These are phyloP conservation scores for Troides oblongomaculatus DNA, from an alignment of 2,888 invertebrate species.

Conservation along the genomic window DNA sequence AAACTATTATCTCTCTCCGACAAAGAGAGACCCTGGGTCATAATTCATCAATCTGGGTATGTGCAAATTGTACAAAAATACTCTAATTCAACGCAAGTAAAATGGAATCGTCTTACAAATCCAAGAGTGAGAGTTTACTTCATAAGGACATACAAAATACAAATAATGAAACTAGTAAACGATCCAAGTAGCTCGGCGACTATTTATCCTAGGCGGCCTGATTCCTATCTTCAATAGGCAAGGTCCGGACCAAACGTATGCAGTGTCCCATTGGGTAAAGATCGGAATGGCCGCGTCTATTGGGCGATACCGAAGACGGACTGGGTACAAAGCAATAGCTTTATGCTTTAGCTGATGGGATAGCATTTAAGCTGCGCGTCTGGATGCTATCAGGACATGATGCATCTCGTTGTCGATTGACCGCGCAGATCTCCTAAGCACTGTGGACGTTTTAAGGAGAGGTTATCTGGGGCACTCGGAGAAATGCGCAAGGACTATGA, in stretches of 20 bases:
- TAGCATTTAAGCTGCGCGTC: constrained; percentile 50
- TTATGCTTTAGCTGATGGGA: constrained; percentile 44
- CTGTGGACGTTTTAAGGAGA: constrained; percentile 18
- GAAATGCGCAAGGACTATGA: not conserved
- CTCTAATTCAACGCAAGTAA: no score
- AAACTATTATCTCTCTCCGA: no score
- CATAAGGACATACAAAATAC: no score
- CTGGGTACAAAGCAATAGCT: constrained; percentile 44
- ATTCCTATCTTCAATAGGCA: constrained; percentile 63
- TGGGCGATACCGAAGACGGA: constrained; percentile 30
- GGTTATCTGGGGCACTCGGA: constrained; percentile 17
- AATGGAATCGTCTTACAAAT: no score
- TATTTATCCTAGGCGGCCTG: constrained; percentile 48
- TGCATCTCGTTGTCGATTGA: constrained; percentile 20
- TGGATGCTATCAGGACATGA: constrained; percentile 44
- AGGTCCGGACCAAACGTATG: constrained; percentile 51
- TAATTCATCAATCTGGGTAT: no score
- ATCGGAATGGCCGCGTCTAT: constrained; percentile 50
- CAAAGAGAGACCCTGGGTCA: no score
- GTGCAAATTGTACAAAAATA: no score
- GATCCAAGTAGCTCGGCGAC: constrained; percentile 36
- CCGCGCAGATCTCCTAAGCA: constrained; percentile 25
- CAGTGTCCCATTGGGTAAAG: constrained; percentile 55
- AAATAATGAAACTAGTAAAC: constrained; percentile 13
- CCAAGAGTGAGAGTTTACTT: no score